Base-by-base conservation (phyloP, 2,888 invertebrate species). In the Acanthosepion lycidas region DNA sequence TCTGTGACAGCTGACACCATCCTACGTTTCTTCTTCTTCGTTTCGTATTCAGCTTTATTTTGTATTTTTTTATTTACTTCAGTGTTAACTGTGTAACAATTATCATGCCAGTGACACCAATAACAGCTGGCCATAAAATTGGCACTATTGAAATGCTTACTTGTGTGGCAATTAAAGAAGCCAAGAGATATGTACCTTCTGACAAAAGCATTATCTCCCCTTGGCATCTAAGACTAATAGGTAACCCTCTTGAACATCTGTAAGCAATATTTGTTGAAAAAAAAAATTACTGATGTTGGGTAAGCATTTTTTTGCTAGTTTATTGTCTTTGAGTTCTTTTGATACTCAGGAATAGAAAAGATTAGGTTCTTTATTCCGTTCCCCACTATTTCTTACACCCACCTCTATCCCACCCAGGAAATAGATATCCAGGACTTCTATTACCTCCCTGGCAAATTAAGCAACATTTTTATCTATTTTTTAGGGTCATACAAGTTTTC, bases 161-260 rank as follows among this genome's bases (percentile, higher is more conserved):
- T 78, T 33, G 78, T n/a, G 18, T 78, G n/a, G 78, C 78, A 78
- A 78, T 78, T 78, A 78, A 78, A 78, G 78, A 33, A 78, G 15
- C 78, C 18, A 33, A 15, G 78, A 33, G 33, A 33, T 78, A 78
- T 33, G 78, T 33, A 78, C 78, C 33, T 78, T 78, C 78, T 78
- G 78, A 78, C 78, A 78, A n/a, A 78, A 33, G n/a, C n/a, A 78
- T 78, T n/a, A 78, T 78, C n/a, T 78, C 15, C n/a, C 78, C 78
- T 78, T 78, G 78, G 12, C 78, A 78, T n/a, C n/a, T 78, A 78
- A 78, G 78, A 59, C n/a, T n/a, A 78, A 78, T 78, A n/a, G 78
- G n/a, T n/a, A 78, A 33, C 78, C 1, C 15, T 33, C 12, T n/a
- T 78, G 78, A 78, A 78, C 78, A 78, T 78, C 78, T 78, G 78